Evolutionary conservation across 2,888 invertebrate genomes (phyloP).

Genomic region (Electrophaes corylata): DNA sequence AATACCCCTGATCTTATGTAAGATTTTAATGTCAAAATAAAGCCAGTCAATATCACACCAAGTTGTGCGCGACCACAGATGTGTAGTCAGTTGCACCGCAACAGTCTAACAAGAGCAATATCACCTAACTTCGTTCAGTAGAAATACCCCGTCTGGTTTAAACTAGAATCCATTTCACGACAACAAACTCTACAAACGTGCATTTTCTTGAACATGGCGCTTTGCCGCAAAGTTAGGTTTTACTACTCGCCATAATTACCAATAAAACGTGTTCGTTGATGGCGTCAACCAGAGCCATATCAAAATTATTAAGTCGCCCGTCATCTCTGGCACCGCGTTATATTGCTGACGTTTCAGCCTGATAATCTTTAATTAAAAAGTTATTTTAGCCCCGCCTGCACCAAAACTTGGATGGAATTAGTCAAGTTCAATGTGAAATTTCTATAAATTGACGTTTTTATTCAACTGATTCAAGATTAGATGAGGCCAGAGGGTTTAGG

Average conservation of each 20-base stretch:
- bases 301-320: constrained; percentile 70
- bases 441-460: constrained; percentile 9
- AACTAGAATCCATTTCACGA: constrained; percentile 78
- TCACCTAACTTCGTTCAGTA: constrained; percentile 70
- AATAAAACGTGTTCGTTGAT: constrained; percentile 73
- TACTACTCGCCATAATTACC: constrained; percentile 75
- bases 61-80: constrained; percentile 36
- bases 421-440: not conserved
- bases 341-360: constrained; percentile 74
- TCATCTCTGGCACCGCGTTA: constrained; percentile 69
- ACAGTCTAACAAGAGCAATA: constrained; percentile 74
- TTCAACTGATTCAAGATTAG: constrained; percentile 2
- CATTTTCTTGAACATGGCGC: constrained; percentile 66
- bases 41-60: too few species aligned
- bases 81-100: constrained; percentile 55
- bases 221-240: constrained; percentile 71
- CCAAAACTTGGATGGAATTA: not conserved
- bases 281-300: constrained; percentile 60
- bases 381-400: constrained; percentile 54
- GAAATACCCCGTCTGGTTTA: constrained; percentile 73
- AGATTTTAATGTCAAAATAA: too few species aligned
- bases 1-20: too few species aligned
- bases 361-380: constrained; percentile 81
- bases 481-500: constrained; percentile 38
- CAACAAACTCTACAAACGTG: constrained; percentile 73